Percentiles rank a stretch among this genome's conserved stretches.
Conservation (phyloP, 92 coral and sea anemone species). For the Zoanthus sociatus region DNA sequence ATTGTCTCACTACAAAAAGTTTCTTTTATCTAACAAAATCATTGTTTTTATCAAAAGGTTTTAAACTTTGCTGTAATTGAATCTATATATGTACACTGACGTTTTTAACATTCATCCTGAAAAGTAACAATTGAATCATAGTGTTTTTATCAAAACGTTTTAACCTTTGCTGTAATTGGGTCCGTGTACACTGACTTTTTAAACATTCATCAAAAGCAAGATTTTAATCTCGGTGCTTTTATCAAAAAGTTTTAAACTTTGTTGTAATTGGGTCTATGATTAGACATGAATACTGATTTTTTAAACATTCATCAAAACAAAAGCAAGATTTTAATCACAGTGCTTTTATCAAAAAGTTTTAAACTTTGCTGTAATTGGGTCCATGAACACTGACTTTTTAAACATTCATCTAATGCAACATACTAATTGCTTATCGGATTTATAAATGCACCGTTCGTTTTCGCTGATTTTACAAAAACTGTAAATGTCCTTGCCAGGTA, state of each 20-base stretch:
- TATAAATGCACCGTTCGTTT: not conserved
- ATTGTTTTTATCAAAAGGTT: no score
- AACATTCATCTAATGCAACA: not conserved
- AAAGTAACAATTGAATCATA: no score
- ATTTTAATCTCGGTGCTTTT: no score
- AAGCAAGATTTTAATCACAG: not conserved
- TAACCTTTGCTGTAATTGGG: no score
- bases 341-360: not conserved
- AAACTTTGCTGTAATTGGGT: not conserved
- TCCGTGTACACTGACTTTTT: no score
- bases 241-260: not conserved
- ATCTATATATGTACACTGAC: no score
- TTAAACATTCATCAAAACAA: not conserved
- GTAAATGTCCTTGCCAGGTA: not conserved
- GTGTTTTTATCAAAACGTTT: no score
- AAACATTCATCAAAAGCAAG: no score
- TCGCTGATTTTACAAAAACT: not conserved
- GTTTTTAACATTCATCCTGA: no score
- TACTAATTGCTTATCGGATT: not conserved
- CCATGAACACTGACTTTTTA: not conserved
- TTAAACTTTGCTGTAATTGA: no score
- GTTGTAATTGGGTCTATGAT: not conserved
- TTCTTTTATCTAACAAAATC: no score
- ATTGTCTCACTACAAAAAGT: no score
- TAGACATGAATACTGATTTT: not conserved